phyloP scores from a whole-genome alignment of 2,113 vertebrate genomes.

The Cnemophilus loriae region DNA sequence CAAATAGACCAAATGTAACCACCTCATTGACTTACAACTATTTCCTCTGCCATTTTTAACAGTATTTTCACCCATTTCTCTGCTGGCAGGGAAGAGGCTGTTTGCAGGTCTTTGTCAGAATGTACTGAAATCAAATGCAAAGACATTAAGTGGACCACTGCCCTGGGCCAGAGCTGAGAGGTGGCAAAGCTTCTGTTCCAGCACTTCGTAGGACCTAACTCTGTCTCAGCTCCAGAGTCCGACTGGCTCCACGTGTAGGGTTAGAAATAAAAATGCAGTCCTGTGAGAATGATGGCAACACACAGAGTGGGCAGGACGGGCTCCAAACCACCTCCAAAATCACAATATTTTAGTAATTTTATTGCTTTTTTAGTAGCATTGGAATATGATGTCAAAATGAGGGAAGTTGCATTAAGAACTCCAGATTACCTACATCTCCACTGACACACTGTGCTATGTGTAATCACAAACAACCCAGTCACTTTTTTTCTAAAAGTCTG shows the following conservation, averaged over 20 bases:
- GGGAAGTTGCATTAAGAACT: background rate
- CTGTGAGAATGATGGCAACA: background rate
- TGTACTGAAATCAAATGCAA: background rate
- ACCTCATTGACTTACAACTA: background rate
- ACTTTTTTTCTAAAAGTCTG: background rate
- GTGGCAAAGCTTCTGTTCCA: background rate
- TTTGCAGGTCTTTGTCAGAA: background rate
- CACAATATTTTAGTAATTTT: background rate
- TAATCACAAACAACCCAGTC: constrained; percentile 39
- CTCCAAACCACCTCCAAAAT: background rate
- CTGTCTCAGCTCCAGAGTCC: background rate
- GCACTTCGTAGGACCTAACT: background rate
- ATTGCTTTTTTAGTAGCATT: background rate
- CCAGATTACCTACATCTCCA: background rate
- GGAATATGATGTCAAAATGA: background rate
- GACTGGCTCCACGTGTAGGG: background rate
- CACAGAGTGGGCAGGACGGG: background rate
- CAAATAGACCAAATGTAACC: background rate
- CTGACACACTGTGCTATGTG: background rate
- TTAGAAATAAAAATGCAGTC: background rate
- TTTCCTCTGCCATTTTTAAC: background rate
- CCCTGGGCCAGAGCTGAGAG: background rate
- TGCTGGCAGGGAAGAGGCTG: background rate
- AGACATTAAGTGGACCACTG: background rate
- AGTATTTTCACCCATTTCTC: background rate